Conservation (phyloP, 1,140 invertebrate genomes). For the Diplogasteroides magnus region DNA sequence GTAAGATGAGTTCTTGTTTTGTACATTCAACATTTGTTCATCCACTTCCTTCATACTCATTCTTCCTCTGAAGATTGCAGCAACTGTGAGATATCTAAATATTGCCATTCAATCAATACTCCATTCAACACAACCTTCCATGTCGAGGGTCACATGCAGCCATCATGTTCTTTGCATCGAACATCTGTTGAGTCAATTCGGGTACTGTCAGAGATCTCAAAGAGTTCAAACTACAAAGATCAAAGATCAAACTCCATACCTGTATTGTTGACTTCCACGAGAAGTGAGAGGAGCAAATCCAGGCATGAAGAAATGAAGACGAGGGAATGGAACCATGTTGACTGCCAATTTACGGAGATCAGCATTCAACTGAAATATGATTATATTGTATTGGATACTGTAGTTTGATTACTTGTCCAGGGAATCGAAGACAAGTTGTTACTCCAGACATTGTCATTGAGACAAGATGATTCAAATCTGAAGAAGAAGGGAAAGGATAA, state of each 20-base stretch:
- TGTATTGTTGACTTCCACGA: conserved; percentile 64
- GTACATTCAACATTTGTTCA: conserved; percentile 65
- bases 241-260: conserved; percentile 42
- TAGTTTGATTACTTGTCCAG: conserved; percentile 51
- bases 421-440: conserved; percentile 65
- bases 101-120: conserved; percentile 73
- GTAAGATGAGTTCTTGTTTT: conserved; percentile 66
- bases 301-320: conserved; percentile 91
- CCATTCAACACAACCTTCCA: too few species aligned
- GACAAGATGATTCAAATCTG: conserved; percentile 73
- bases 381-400: neutral
- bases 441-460: conserved; percentile 77
- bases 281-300: conserved; percentile 86
- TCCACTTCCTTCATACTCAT: conserved; percentile 72
- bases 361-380: conserved; percentile 62
- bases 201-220: conserved; percentile 74
- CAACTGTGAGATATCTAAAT: conserved; percentile 76
- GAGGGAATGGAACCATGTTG: conserved; percentile 89
- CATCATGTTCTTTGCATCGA: conserved; percentile 76
- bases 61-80: conserved; percentile 82
- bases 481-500: conserved; percentile 42
- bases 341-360: conserved; percentile 87
- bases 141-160: conserved; percentile 77
- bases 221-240: conserved; percentile 58
- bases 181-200: conserved; percentile 84